Conservation (phyloP, 2,888 invertebrate genomes). For the Saturnia japonica region DNA sequence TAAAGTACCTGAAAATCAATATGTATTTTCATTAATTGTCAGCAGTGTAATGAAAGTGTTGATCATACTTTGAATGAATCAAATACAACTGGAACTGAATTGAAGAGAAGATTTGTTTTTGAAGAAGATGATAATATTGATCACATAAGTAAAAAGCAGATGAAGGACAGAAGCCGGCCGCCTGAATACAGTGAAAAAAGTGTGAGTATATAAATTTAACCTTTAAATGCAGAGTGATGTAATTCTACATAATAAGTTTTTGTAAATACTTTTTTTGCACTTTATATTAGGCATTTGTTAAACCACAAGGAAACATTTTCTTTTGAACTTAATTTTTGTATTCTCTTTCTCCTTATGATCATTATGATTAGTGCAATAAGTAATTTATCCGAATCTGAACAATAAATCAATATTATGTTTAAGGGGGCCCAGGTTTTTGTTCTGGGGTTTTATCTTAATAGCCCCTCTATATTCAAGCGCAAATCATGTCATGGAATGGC, state of each 20-base stretch:
- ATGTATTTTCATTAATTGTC: background rate
- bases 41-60: background rate
- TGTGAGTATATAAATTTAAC: conserved; percentile 7
- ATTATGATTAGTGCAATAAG: background rate
- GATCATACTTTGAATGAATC: background rate
- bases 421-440: no score
- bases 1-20: background rate
- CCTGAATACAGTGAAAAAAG: background rate
- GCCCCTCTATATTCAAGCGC: no score
- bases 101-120: conserved; percentile 6
- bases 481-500: no score
- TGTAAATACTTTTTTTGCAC: no score
- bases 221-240: no score
- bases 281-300: no score
- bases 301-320: background rate
- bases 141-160: background rate
- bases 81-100: background rate
- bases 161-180: background rate
- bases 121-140: background rate
- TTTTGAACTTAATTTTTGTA: no score
- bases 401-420: no score
- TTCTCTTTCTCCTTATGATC: background rate
- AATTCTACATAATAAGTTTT: no score
- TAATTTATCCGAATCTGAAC: background rate
- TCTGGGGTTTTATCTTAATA: no score